phyloP scores from a whole-genome alignment of 2,888 invertebrate genomes.

The Cosmopolites sordidus region DNA sequence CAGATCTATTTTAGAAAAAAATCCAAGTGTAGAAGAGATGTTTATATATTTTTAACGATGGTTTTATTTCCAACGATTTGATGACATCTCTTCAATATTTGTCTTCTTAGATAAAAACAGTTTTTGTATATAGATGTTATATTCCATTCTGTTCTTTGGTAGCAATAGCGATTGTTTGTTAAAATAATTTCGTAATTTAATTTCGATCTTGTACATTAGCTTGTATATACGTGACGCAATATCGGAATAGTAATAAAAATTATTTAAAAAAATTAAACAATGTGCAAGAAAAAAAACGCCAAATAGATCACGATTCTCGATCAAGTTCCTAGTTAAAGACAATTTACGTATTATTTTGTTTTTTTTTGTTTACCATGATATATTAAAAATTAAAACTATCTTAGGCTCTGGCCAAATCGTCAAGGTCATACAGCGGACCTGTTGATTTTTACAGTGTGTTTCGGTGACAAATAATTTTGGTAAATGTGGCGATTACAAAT shows the following conservation, averaged over 20 bases:
- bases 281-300: constrained; percentile 3
- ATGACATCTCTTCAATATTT: background rate
- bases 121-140: background rate
- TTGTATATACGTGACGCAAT: constrained; percentile 16
- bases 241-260: constrained; percentile 9
- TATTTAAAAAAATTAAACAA: background rate
- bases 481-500: too few relatives aligned
- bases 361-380: background rate
- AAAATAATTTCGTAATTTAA: constrained; percentile 7
- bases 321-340: constrained; percentile 12
- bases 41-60: background rate
- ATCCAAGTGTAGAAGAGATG: background rate
- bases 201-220: constrained; percentile 9
- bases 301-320: constrained; percentile 3
- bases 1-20: constrained; percentile 16
- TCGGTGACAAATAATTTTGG: too few relatives aligned
- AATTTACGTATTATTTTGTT: background rate
- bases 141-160: background rate
- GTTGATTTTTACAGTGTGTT: too few relatives aligned
- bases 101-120: background rate
- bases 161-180: constrained; percentile 8
- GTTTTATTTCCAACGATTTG: background rate
- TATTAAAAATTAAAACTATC: too few relatives aligned
- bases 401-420: too few relatives aligned
- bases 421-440: too few relatives aligned